Evolutionary conservation across 2,797 vertebrate genomes (phyloP), one percentile per base, ranked within the genome.

Genomic region (Pipistrellus pipistrellus): DNA sequence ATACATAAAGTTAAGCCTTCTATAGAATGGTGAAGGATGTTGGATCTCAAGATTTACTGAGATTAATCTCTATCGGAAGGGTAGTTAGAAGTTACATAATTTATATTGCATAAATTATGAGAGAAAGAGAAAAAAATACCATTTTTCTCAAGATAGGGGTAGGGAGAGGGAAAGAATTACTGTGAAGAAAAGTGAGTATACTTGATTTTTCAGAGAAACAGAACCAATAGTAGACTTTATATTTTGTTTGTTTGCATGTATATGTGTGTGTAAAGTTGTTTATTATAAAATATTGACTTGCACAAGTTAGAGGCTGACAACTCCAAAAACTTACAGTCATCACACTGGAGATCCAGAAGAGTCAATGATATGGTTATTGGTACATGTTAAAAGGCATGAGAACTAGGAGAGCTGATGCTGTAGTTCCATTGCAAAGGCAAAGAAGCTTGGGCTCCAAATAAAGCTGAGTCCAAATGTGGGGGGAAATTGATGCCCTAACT

Each of bases 101-200:
- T 73, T 17, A 73, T 46, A 14, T 46, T 46, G 71, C 41, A 73
- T 46, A 20, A 46, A 2, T 53, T 62, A 59, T 64, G 20, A 66
- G 41, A 69, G n/a, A 32, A 51, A 51, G 9, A 32, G 38, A 53
- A 75, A 35, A 77, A 23, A 48, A 41, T 4, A 17, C 30, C 35
- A 18, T 7, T 27, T 81, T 76, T 53, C 21, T 38, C 30, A 62
- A 69, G 7, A n/a, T 85, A 8, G 13, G 12, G 27, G 21, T 68
- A 6, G 32, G 23, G 3, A 46, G 32, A 6, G 27, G 18, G 8
- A 46, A 32, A 48, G 44, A 87, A 17, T 76, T 69, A 25, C 32
- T 44, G 10, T 86, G 38, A 90, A 77, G 59, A 62, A 89, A 92
- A 73, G 8, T 8, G 30, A 86, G 82, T 17, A 90, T 87, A 83